Conservation (phyloP, 2,888 invertebrate genomes). For the Lasioglossum calceatum region DNA sequence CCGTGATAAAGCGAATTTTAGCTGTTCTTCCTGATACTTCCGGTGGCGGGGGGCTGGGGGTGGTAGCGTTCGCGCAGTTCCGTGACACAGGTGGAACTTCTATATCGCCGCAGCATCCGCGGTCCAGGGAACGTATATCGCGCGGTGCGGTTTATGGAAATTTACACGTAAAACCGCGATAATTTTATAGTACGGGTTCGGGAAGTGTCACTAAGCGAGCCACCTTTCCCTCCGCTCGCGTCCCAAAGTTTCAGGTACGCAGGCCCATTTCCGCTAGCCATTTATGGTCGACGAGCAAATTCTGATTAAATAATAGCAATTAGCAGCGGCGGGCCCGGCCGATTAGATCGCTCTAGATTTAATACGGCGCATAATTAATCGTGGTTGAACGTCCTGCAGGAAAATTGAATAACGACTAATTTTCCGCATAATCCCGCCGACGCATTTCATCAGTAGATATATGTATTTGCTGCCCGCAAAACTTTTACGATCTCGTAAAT, state of each 20-base stretch:
- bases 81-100: constrained; percentile 34
- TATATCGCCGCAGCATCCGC: constrained; percentile 36
- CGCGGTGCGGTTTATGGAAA: constrained; percentile 57
- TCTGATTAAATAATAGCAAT: constrained; percentile 60
- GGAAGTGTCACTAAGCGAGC: constrained; percentile 27
- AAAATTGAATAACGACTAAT: constrained; percentile 49
- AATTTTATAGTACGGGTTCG: constrained; percentile 45
- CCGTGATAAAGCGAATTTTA: background rate
- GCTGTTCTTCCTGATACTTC: background rate
- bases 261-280: constrained; percentile 16
- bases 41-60: background rate
- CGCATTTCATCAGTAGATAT: background rate
- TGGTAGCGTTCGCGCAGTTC: background rate
- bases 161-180: constrained; percentile 58
- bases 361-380: constrained; percentile 55
- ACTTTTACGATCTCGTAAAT: background rate
- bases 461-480: background rate
- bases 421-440: constrained; percentile 1
- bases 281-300: constrained; percentile 51
- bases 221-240: constrained; percentile 27
- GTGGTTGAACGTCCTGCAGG: constrained; percentile 24
- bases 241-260: constrained; percentile 43
- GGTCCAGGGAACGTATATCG: constrained; percentile 17
- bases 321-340: constrained; percentile 28
- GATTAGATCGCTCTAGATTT: constrained; percentile 57